Percentiles rank a stretch among this genome's conserved stretches.
These are phyloP conservation scores for human DNA, from an alignment of 2,113 vertebrate species.

Conservation along the genomic window DNA sequence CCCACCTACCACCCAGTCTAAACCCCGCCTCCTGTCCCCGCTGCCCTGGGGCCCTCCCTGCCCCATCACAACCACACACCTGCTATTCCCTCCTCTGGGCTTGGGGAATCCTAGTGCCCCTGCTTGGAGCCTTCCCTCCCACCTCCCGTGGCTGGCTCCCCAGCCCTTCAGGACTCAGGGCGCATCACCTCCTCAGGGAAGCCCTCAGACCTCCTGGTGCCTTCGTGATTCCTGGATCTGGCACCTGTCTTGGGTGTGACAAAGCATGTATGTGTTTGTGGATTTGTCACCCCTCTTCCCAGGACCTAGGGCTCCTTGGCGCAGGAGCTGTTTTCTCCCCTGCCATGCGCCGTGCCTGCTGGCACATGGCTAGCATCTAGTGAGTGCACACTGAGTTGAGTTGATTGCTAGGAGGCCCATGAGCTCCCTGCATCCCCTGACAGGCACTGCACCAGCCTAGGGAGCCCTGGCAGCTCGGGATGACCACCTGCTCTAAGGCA, in stretches of 20 bases:
- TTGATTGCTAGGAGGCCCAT: neutral
- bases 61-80: rapidly evolving
- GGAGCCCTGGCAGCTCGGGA: neutral
- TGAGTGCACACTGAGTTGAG: neutral
- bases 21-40: neutral
- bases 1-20: rapidly evolving
- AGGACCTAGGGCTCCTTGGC: rapidly evolving
- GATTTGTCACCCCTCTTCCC: neutral
- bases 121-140: neutral
- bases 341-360: rapidly evolving
- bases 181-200: neutral
- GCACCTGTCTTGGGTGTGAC: neutral
- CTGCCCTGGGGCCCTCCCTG: neutral
- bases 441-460: neutral
- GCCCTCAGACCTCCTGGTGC: neutral
- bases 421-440: neutral
- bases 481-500: neutral
- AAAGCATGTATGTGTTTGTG: neutral
- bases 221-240: neutral
- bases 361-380: neutral
- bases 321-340: neutral
- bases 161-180: neutral
- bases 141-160: neutral
- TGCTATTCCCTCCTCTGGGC: neutral
- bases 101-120: neutral